Evolutionary conservation across 2,797 vertebrate species (phyloP).

Genomic region (Pipistrellus pipistrellus): DNA sequence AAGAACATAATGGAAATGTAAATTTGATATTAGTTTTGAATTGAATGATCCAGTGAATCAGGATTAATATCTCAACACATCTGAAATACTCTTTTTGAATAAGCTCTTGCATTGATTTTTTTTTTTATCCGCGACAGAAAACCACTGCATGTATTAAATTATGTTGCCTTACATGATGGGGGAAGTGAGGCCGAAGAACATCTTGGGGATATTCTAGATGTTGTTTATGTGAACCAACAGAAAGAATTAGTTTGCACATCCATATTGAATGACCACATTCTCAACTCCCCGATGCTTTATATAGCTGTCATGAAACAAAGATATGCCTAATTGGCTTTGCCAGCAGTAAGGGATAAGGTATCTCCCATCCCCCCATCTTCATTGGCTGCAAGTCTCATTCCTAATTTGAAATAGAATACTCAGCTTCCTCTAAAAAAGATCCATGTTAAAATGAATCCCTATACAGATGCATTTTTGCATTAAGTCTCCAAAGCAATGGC

Average conservation of each 20-base stretch:
- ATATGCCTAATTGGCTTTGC: constrained; percentile 79
- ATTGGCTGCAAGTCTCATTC: constrained; percentile 75
- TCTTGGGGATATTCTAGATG: constrained; percentile 69
- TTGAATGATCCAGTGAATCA: constrained; percentile 49
- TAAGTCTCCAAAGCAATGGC: constrained; percentile 41
- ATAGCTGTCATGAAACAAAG: constrained; percentile 82
- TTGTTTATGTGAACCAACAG: constrained; percentile 73
- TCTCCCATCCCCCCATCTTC: constrained; percentile 11
- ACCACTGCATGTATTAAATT: constrained; percentile 61
- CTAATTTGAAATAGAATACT: constrained; percentile 78
- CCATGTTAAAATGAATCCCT: constrained; percentile 71
- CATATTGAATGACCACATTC: constrained; percentile 76
- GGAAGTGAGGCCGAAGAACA: constrained; percentile 61
- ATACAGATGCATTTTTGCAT: constrained; percentile 46
- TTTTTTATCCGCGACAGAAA: constrained; percentile 68
- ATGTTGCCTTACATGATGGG: constrained; percentile 61
- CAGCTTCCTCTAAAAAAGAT: constrained; percentile 74
- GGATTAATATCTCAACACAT: not conserved
- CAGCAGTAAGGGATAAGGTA: constrained; percentile 73
- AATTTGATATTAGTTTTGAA: constrained; percentile 53
- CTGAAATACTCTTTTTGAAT: constrained; percentile 68
- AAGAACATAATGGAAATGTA: constrained; percentile 31
- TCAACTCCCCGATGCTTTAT: constrained; percentile 76
- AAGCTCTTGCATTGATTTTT: constrained; percentile 17
- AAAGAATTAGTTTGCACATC: constrained; percentile 80